Percentiles rank a stretch among this genome's conserved stretches.
Evolutionary conservation across 2,888 invertebrate species (phyloP).

Genomic region (Ornithoptera priamus): DNA sequence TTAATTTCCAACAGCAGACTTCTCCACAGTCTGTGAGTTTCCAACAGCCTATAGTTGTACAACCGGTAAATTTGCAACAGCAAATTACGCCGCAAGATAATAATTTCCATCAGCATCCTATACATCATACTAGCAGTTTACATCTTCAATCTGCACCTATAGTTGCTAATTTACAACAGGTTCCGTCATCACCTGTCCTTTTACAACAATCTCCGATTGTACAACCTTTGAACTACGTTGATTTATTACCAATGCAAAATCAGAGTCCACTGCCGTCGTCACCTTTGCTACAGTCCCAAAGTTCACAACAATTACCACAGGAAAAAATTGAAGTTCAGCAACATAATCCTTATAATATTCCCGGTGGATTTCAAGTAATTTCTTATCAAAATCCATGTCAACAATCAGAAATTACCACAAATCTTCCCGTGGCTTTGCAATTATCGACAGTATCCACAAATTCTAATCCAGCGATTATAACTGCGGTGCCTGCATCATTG

Average conservation of each 20-base stretch:
- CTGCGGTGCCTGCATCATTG: constrained; percentile 10
- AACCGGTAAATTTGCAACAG: constrained; percentile 7
- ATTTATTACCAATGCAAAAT: background rate
- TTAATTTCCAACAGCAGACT: constrained; percentile 33
- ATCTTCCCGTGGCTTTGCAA: constrained; percentile 9
- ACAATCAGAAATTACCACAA: background rate
- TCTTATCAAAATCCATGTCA: constrained; percentile 26
- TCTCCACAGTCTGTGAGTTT: constrained; percentile 18
- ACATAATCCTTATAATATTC: constrained; percentile 20
- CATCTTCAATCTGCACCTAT: background rate
- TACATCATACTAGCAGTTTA: background rate
- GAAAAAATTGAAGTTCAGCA: constrained; percentile 16
- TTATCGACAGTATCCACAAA: constrained; percentile 33
- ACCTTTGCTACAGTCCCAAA: constrained; percentile 5
- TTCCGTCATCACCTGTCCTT: constrained; percentile 1
- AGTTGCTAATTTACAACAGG: constrained; percentile 15
- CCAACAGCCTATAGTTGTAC: constrained; percentile 9
- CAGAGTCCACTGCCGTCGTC: constrained; percentile 12
- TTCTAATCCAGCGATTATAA: constrained; percentile 24
- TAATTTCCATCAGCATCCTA: constrained; percentile 5
- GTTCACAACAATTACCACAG: constrained; percentile 7
- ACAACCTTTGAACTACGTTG: constrained; percentile 19
- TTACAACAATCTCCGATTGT: constrained; percentile 11
- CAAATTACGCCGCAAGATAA: background rate
- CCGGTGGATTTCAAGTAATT: constrained; percentile 22